These are phyloP conservation scores for Zoanthus sociatus DNA, from an alignment of 92 coral and sea anemone species.

Conservation along the genomic window DNA sequence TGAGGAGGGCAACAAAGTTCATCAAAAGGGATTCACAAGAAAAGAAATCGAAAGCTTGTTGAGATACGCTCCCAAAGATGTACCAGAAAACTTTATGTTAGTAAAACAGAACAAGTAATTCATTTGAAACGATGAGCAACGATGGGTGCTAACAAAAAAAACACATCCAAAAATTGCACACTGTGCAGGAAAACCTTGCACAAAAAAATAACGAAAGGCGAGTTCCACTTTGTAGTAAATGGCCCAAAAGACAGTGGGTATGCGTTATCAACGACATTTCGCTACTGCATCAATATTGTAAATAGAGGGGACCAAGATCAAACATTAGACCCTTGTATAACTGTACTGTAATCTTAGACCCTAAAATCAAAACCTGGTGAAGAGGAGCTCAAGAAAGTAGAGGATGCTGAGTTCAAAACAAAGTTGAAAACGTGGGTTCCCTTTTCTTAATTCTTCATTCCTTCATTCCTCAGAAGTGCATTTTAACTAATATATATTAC, in stretches of 20 bases:
- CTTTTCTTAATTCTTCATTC: too few relatives aligned
- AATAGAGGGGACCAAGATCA: neutral
- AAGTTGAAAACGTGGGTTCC: too few relatives aligned
- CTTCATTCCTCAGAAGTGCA: too few relatives aligned
- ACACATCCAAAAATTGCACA: slow-evolving; percentile 11
- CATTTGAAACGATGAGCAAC: neutral
- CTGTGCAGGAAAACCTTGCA: neutral
- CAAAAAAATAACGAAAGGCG: too few relatives aligned
- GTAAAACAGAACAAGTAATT: neutral
- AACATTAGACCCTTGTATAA: neutral
- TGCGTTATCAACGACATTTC: neutral
- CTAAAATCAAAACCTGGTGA: too few relatives aligned
- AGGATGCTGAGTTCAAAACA: too few relatives aligned
- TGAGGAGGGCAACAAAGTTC: neutral
- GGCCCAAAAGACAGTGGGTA: neutral
- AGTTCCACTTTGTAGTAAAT: neutral
- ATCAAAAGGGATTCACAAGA: slow-evolving; percentile 15
- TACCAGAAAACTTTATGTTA: neutral
- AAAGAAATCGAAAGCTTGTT: slow-evolving; percentile 7
- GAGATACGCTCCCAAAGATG: neutral
- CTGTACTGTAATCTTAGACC: too few relatives aligned
- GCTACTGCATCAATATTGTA: slow-evolving; percentile 3
- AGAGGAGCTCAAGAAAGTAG: too few relatives aligned
- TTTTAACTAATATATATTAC: too few relatives aligned
- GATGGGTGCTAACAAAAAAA: slow-evolving; percentile 4